phyloP scores from a whole-genome alignment of 2,113 vertebrate species.

The Recurvirostra avosetta region DNA sequence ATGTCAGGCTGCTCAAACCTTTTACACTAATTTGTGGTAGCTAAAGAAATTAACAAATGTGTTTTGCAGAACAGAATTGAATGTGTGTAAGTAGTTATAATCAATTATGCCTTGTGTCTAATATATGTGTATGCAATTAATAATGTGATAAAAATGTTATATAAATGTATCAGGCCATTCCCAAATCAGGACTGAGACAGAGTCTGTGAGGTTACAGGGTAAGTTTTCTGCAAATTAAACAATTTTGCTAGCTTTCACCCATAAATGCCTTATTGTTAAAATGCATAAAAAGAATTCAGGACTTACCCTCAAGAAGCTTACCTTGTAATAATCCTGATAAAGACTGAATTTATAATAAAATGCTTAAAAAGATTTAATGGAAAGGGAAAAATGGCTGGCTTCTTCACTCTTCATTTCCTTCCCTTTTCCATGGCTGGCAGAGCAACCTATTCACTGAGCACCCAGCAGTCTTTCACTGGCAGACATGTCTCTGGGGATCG shows the following conservation, averaged over 20 bases:
- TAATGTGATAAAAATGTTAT: not conserved
- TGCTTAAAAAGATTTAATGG: not conserved
- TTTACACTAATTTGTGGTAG: not conserved
- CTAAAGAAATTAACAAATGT: not conserved
- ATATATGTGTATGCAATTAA: not conserved
- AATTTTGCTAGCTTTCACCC: not conserved
- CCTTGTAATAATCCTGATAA: not conserved
- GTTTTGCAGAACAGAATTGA: not conserved
- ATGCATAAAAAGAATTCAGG: not conserved
- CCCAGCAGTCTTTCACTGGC: not conserved
- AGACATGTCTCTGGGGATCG: not conserved
- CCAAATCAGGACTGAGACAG: not conserved
- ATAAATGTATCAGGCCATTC: not conserved
- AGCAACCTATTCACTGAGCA: not conserved
- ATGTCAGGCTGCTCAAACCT: not conserved
- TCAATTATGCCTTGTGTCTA: not conserved
- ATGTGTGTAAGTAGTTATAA: not conserved
- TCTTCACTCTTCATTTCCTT: not conserved
- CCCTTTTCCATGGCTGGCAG: not conserved
- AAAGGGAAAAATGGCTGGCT: accelerated
- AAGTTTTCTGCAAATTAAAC: not conserved
- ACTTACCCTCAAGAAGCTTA: conserved; percentile 7
- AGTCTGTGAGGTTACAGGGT: not conserved
- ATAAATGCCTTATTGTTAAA: not conserved
- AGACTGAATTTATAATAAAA: not conserved